phyloP scores from a whole-genome alignment of 2,888 invertebrate species.

The Boloria selene region DNA sequence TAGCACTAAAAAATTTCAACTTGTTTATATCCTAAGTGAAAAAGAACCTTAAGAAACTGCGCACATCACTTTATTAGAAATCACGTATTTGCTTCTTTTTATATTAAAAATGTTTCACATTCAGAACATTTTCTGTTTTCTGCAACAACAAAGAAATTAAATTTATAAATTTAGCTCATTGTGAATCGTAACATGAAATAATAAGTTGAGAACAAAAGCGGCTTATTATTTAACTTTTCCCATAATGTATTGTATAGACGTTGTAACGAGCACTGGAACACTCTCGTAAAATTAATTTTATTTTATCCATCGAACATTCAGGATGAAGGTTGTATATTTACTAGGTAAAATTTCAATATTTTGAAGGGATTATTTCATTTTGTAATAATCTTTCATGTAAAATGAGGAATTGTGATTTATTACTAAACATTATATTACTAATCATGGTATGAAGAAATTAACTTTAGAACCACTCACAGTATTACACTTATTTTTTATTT shows the following conservation, averaged over 20 bases:
- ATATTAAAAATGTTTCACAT: no score
- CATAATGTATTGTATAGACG: constrained; percentile 10
- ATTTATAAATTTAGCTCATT: no score
- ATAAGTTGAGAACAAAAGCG: constrained; percentile 9
- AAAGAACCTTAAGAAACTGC: not conserved
- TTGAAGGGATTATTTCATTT: not conserved
- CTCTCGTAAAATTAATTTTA: constrained; percentile 8
- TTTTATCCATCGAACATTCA: constrained; percentile 3
- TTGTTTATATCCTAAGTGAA: not conserved
- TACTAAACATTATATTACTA: not conserved
- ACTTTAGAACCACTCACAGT: not conserved
- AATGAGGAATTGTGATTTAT: not conserved
- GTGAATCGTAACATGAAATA: constrained; percentile 6
- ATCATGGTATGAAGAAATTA: not conserved
- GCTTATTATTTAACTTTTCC: not conserved
- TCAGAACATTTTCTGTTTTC: no score
- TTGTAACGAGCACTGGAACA: constrained; percentile 3
- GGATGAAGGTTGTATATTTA: constrained; percentile 10
- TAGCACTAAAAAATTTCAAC: no score
- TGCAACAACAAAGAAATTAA: no score
- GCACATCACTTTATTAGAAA: constrained; percentile 3
- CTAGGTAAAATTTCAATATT: not conserved
- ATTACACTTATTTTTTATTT: not conserved
- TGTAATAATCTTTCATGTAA: not conserved
- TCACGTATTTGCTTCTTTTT: no score